phyloP scores from a whole-genome alignment of 2,888 invertebrate genomes.

The Oconnorella tubifera region DNA sequence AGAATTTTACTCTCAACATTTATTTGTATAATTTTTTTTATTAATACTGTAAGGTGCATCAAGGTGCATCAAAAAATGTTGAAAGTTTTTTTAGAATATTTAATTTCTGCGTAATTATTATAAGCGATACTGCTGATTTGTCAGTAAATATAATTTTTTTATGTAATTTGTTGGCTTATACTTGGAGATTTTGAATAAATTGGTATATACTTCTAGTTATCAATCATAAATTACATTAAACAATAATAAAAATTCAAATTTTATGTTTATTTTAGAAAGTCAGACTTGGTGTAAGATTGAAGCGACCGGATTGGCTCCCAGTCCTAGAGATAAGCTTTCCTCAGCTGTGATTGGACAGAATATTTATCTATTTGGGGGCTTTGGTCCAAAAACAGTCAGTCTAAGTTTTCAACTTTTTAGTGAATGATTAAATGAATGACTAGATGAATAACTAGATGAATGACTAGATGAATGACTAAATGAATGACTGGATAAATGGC shows the following conservation, averaged over 20 bases:
- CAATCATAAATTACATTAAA: neutral
- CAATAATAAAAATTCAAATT: neutral
- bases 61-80: too few relatives aligned
- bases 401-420: too few relatives aligned
- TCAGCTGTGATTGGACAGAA: constrained; percentile 43
- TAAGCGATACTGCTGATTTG: too few relatives aligned
- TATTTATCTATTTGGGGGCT: constrained; percentile 54
- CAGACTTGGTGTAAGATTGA: constrained; percentile 42
- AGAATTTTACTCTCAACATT: too few relatives aligned
- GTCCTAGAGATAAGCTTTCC: constrained; percentile 50
- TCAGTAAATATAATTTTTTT: too few relatives aligned
- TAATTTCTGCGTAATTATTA: too few relatives aligned
- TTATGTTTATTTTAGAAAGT: constrained; percentile 34
- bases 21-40: too few relatives aligned
- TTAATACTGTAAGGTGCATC: too few relatives aligned
- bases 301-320: constrained; percentile 43
- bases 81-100: too few relatives aligned
- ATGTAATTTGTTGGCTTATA: too few relatives aligned
- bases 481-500: too few relatives aligned
- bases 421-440: too few relatives aligned
- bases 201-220: neutral
- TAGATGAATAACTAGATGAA: neutral
- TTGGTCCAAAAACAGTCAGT: constrained; percentile 51
- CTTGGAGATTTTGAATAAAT: neutral
- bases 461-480: neutral